Base-by-base conservation (phyloP, 2,797 vertebrate species). In the Sphaeramia orbicularis region DNA sequence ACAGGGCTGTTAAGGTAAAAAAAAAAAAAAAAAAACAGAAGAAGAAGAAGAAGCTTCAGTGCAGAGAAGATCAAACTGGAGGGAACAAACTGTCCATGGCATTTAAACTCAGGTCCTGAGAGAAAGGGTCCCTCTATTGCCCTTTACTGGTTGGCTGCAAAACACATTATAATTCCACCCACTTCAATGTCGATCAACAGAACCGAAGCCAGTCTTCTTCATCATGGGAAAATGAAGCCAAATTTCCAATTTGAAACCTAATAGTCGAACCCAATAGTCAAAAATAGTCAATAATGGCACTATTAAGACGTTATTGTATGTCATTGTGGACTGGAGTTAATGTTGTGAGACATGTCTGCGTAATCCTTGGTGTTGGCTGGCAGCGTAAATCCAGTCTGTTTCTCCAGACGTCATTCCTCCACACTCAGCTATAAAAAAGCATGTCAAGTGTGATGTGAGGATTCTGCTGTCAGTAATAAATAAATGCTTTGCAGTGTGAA, bases 131-230 rank as follows among this genome's bases (percentile, higher is more conserved):
- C 74, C 64, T 67, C 58, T 61, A 42, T 70, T 85, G 84, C 61
- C 82, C 84, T 89, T 85, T 84, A 83, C 60, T 72, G 74, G 50
- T 65, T 68, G 65, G 55, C 80, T 71, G 76, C 57, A 60, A 57
- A 78, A 42, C 56, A 67, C 50, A 79, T 74, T 75, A 36, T 79
- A 74, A 84, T 77, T 79, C 74, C 59, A 66, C 27, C 64, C 74
- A 75, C 67, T 67, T 75, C 13, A 59, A 57, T 56, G 10, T 55
- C 69, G 76, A 70, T 81, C 71, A 84, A 81, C 79, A 84, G 48
- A 61, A 38, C 53, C 48, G 37, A 52, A 35, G 51, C 30, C 36
- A 56, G 53, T 42, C 24, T 45, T 71, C 41, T 54, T 57, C 48
- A 52, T 32, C 13, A 21, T 24, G 24, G 30, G 66, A 65, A 80